Evolutionary conservation across 1,140 invertebrate species (phyloP).

Genomic region (Vanessa atalanta): DNA sequence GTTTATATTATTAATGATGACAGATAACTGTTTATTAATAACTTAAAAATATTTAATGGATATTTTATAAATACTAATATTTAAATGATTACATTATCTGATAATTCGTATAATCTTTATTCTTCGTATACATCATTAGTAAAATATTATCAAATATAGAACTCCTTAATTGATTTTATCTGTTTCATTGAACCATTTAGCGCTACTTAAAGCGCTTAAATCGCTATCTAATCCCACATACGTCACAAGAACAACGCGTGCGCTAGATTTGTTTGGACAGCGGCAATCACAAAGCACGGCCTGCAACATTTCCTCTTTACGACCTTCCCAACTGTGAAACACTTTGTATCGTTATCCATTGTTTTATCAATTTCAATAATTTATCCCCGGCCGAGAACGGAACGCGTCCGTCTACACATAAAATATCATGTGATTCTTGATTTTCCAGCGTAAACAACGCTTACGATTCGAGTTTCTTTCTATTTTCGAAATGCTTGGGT

Average conservation of each 20-base stretch:
- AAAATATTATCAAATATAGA: too few species aligned
- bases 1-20: neutral
- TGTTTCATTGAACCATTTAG: neutral
- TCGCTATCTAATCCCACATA: slow-evolving; percentile 29
- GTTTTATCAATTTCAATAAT: slow-evolving; percentile 80
- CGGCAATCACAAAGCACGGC: slow-evolving; percentile 69
- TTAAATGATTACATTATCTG: too few species aligned
- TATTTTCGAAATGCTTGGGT: slow-evolving; percentile 45
- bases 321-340: slow-evolving; percentile 72
- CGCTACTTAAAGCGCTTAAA: slow-evolving; percentile 35
- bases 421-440: slow-evolving; percentile 64
- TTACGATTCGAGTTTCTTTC: slow-evolving; percentile 36
- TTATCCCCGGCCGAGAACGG: slow-evolving; percentile 70
- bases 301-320: slow-evolving; percentile 75
- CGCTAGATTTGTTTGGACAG: slow-evolving; percentile 71
- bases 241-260: slow-evolving; percentile 37
- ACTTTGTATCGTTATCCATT: slow-evolving; percentile 72
- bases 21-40: neutral
- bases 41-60: too few species aligned
- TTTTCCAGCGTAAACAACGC: slow-evolving; percentile 60
- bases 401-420: slow-evolving; percentile 66
- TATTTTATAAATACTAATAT: too few species aligned
- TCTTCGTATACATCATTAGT: too few species aligned
- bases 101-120: too few species aligned
- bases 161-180: neutral